Base-by-base conservation (phyloP, 2,888 invertebrate genomes). In the Prosopocoilus inquinatus region DNA sequence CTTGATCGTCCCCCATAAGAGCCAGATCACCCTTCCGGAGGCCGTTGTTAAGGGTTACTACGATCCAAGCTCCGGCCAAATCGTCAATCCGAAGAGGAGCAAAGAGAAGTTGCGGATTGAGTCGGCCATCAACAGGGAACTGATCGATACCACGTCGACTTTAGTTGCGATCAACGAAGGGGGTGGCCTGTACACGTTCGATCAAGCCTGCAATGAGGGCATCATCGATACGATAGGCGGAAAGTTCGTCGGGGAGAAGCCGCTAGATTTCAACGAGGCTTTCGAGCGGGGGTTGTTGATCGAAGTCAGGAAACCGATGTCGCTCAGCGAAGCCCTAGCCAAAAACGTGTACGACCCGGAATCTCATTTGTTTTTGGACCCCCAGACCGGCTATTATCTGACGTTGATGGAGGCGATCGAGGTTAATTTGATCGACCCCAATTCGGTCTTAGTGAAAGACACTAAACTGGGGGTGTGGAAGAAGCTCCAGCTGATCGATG, bases 1-100 rank as follows among this genome's bases (percentile, higher is more conserved):
- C 20, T 79, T 93, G 32, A 85, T 94, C 48, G 83, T 93, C 4
- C 90, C 91, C 7, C 88, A 91, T 38, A 90, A 91, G 72, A 86
- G 88, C 50, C 90, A 89, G 74, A 86, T 92, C 61, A 91, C 91
- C 57, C 80, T 94, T 28, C 90, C 91, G 0, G 93, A 94, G 78
- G 94, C 94, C 1, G 88, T 95, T n/a, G 90, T 90, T 69, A 89
- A 91, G 77, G 94, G 94, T n/a, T 85, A 91, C 60, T 94, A 94
- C 70, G 92, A 96, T 79, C 88, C 90, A 0, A 84, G 85, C 66
- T 87, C 89, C 34, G 94, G 94, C 45, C 86, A 89, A 69, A 90
- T 93, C 70, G 87, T 87, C 35, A 89, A 90, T 72, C 88, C 91
- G 2, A 83, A 86, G 67, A 83, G 86, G 67, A 89, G 87, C n/a